Evolutionary conservation across 2,797 vertebrate species (phyloP), one percentile per base, ranked within the genome.

Genomic region (Cottoperca gobio): DNA sequence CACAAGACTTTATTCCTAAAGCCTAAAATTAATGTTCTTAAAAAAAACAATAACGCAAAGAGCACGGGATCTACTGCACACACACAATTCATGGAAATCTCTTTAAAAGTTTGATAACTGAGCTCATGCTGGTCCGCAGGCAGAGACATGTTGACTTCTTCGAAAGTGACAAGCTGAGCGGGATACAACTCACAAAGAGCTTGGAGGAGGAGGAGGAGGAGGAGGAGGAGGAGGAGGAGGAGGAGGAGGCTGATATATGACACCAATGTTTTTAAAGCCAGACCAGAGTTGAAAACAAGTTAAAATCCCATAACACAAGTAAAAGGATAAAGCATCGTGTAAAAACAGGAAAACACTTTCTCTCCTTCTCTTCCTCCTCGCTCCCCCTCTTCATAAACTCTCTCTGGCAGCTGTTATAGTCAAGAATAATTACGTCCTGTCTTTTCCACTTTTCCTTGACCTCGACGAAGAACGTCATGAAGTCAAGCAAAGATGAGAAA

Each of bases 341-440:
- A 26, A 55, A 75, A 66, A 61, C 42, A 64, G 23, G 37, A 76
- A 54, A 17, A 23, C 6, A 1, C 28, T 42, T n/a, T 10, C 21
- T 21, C 23, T 69, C 3, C 35, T n/a, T n/a, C 31, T n/a, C 60
- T 28, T 52, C 60, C 33, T 48, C 23, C 50, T 31, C 3, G 1
- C 40, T 16, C 26, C 11, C 28, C 8, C 5, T 33, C 57, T 31
- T 40, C 23, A 6, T 5, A 14, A 53, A 72, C 31, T 33, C 31
- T n/a, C n/a, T 33, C 31, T 33, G 6, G 31, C 31, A 33, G 7
- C 31, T 33, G 31, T 33, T 33, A 31, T 33, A 33, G 33, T 26
- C 24, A 26, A 4, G 26, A 26, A 24, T 26, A 26, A 26, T 26
- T 3, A 26, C 26, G 26, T 26, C 26, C 26, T 5, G 26, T 26